Evolutionary conservation across 2,797 vertebrate species (phyloP).

Genomic region (Acrossocheilus fasciatus): DNA sequence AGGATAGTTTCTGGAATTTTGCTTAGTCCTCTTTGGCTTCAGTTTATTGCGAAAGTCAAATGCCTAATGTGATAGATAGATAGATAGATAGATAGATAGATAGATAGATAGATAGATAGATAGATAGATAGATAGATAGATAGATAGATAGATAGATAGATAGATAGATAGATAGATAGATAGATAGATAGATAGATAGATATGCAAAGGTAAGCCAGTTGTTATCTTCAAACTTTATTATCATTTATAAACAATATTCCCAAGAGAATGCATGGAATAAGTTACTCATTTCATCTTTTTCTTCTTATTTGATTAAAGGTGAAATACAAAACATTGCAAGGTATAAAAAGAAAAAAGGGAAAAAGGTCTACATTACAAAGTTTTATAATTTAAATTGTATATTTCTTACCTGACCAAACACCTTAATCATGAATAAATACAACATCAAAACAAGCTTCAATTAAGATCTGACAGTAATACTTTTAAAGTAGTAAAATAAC

Average conservation of each 20-base stretch:
- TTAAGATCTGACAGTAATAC: constrained; percentile 32
- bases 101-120: background rate
- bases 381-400: constrained; percentile 37
- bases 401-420: constrained; percentile 58
- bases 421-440: constrained; percentile 54
- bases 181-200: background rate
- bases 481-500: background rate
- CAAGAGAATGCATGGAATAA: constrained; percentile 54
- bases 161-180: background rate
- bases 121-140: background rate
- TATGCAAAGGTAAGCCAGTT: background rate
- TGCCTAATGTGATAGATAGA: background rate
- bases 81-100: no score
- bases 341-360: constrained; percentile 56
- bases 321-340: constrained; percentile 64
- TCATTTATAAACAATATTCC: constrained; percentile 36
- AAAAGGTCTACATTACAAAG: constrained; percentile 58
- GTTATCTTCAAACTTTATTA: constrained; percentile 34
- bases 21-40: background rate
- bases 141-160: background rate
- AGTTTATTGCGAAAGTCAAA: background rate
- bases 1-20: background rate
- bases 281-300: constrained; percentile 53
- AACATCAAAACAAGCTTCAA: constrained; percentile 54
- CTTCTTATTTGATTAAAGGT: constrained; percentile 49